Evolutionary conservation across 1,140 invertebrate species (phyloP).

Genomic region (Whitmania pigra): DNA sequence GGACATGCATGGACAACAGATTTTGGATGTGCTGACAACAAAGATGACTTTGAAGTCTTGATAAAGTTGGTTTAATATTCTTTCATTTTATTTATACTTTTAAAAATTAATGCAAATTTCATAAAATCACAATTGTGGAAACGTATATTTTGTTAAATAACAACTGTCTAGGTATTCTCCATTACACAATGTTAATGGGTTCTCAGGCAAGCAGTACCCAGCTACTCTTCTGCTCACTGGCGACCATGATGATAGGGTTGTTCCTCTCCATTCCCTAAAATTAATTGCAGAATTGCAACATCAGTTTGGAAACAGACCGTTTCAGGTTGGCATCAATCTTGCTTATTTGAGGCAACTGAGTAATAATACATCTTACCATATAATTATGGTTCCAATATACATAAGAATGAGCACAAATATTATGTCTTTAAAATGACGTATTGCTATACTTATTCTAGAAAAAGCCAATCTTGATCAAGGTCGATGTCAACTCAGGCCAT

Average conservation of each 20-base stretch:
- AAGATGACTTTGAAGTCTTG: slow-evolving; percentile 74
- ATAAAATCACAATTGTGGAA: too few species aligned
- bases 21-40: slow-evolving; percentile 78
- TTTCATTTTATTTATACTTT: too few species aligned
- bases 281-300: slow-evolving; percentile 81
- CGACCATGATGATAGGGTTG: slow-evolving; percentile 94
- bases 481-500: slow-evolving; percentile 92
- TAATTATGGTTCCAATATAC: not conserved
- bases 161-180: slow-evolving; percentile 59
- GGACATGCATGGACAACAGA: slow-evolving; percentile 92
- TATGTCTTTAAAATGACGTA: slow-evolving; percentile 23
- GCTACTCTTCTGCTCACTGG: slow-evolving; percentile 78
- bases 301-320: slow-evolving; percentile 49
- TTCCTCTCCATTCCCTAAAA: slow-evolving; percentile 87
- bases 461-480: slow-evolving; percentile 74
- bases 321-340: slow-evolving; percentile 39
- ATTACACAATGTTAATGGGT: slow-evolving; percentile 67
- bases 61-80: slow-evolving; percentile 51
- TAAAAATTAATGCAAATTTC: too few species aligned
- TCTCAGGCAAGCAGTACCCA: slow-evolving; percentile 59
- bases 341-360: not conserved
- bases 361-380: not conserved
- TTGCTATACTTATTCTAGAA: slow-evolving; percentile 46
- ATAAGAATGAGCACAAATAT: too few species aligned
- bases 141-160: too few species aligned